These are phyloP conservation scores for Sterrhoptilus dennistouni DNA, from an alignment of 2,113 vertebrate genomes.

Conservation along the genomic window DNA sequence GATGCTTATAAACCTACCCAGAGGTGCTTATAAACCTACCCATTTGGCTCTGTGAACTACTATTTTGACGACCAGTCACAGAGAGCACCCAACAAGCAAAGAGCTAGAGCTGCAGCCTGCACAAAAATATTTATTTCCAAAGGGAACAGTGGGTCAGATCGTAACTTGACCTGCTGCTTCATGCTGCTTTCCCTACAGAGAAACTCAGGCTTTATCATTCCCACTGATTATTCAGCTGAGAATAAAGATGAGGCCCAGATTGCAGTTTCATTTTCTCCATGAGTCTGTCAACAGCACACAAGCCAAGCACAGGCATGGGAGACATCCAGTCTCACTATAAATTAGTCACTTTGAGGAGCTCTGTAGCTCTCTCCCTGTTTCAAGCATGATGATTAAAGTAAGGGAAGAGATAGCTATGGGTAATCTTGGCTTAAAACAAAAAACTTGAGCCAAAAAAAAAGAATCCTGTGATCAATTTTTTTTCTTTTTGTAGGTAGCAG, in stretches of 20 bases:
- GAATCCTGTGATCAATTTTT: not conserved
- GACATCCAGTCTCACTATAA: not conserved
- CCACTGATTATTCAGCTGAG: constrained; percentile 40
- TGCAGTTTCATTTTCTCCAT: not conserved
- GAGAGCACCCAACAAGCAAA: not conserved
- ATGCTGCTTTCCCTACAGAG: constrained; percentile 17
- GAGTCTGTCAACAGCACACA: not conserved
- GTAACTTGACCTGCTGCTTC: constrained; percentile 35
- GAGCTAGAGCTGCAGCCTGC: not conserved
- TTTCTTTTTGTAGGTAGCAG: not conserved
- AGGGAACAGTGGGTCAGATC: constrained; percentile 47
- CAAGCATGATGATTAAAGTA: not conserved
- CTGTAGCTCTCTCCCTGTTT: not conserved
- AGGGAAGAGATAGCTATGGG: not conserved
- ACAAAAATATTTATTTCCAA: constrained; percentile 15
- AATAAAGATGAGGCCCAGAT: constrained; percentile 36
- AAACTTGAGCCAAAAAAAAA: not conserved
- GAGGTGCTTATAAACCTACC: not conserved
- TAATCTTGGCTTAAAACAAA: not conserved
- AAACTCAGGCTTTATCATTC: constrained; percentile 11
- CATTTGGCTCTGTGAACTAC: not conserved
- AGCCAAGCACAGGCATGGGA: not conserved
- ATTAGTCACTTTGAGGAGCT: not conserved
- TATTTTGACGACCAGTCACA: not conserved
- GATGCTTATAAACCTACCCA: not conserved